Conservation (phyloP, 2,797 vertebrate genomes). For the Taenioides sp. region DNA sequence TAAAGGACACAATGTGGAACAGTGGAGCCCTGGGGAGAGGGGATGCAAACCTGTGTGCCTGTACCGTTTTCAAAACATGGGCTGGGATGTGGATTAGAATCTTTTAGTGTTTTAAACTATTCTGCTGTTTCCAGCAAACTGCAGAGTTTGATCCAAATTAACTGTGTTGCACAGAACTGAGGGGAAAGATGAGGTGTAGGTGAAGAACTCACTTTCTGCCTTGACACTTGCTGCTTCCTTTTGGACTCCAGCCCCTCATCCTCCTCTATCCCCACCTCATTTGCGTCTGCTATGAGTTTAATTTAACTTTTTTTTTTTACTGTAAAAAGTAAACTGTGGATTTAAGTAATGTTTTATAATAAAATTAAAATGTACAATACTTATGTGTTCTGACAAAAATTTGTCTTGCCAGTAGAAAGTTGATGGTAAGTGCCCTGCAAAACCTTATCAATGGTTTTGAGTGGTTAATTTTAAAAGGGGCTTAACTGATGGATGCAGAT, state of each 20-base stretch:
- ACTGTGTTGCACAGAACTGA: constrained; percentile 78
- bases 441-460: neutral
- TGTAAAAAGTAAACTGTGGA: constrained; percentile 86
- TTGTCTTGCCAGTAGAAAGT: neutral
- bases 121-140: constrained; percentile 64
- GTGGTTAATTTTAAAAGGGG: neutral
- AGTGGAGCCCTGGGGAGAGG: constrained; percentile 67
- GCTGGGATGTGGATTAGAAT: constrained; percentile 50
- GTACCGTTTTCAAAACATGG: constrained; percentile 66
- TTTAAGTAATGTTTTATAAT: constrained; percentile 83
- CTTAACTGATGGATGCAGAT: no score
- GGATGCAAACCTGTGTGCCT: constrained; percentile 74
- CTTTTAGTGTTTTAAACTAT: constrained; percentile 63
- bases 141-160: constrained; percentile 74
- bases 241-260: constrained; percentile 50
- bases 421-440: neutral
- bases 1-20: constrained; percentile 66
- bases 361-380: constrained; percentile 80
- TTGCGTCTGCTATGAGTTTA: constrained; percentile 79
- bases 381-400: constrained; percentile 6
- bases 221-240: constrained; percentile 54
- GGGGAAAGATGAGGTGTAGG: constrained; percentile 48
- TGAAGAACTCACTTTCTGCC: constrained; percentile 56
- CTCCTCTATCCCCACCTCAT: constrained; percentile 5
- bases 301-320: constrained; percentile 89